Percentiles rank a stretch among this genome's conserved stretches.
Evolutionary conservation across 2,113 vertebrate genomes (phyloP).

Genomic region (Heliornis fulica): DNA sequence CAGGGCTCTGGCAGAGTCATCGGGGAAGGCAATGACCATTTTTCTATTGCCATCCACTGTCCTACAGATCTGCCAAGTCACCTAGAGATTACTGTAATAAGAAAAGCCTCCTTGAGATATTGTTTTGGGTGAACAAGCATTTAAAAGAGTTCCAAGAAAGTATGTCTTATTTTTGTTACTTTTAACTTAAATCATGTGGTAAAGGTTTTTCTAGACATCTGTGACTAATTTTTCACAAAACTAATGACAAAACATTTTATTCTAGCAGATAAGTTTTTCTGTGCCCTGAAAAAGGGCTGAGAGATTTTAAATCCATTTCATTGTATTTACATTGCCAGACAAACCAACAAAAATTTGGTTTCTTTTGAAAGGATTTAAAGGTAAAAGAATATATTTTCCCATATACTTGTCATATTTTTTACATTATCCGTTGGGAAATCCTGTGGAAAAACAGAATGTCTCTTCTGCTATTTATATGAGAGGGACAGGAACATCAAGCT

Average conservation of each 20-base stretch:
- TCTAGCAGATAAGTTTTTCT: not conserved
- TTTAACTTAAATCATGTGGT: not conserved
- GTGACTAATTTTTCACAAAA: not conserved
- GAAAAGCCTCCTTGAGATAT: not conserved
- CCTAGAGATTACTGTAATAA: not conserved
- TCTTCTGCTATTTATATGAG: not conserved
- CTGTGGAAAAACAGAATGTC: not conserved
- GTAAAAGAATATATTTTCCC: not conserved
- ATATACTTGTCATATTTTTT: not conserved
- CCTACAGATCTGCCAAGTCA: not conserved
- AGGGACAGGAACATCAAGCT: not conserved
- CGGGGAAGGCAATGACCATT: not conserved
- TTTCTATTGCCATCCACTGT: not conserved
- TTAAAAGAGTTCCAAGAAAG: not conserved
- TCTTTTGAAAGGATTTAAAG: not conserved
- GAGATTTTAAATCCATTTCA: not conserved
- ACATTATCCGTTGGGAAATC: not conserved
- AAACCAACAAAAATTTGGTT: not conserved
- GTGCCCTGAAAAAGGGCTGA: not conserved
- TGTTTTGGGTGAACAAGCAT: not conserved
- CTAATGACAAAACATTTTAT: not conserved
- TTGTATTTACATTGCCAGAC: not conserved
- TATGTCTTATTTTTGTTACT: not conserved
- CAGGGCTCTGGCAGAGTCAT: not conserved
- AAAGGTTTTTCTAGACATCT: not conserved